Base-by-base conservation (phyloP, 2,888 invertebrate genomes). In the Caenorhabditis sp. region DNA sequence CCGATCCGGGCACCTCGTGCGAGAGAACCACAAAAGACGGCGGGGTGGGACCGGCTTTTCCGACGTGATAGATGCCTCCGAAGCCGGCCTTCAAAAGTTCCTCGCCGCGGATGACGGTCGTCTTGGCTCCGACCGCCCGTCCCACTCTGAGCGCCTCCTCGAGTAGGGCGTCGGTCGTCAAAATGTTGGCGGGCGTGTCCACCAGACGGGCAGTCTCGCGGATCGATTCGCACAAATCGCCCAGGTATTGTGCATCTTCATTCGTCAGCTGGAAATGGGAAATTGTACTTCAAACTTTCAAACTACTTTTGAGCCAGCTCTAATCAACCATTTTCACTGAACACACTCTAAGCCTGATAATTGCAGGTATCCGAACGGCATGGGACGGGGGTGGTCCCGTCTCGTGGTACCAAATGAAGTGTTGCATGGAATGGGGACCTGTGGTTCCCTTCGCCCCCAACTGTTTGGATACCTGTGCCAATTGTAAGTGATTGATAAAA, bases 31-130 rank as follows among this genome's bases (percentile, higher is more conserved):
- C 93, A 2, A 94, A 91, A 0, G 93, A 93, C 0, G 93, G 93
- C 8, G 92, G 93, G 52, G 92, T 91, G 5, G 90, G 88, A 0
- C 93, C 93, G 2, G 93, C 93, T 89, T 93, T 93, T 0, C 95
- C 95, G 26, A 96, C 95, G 53, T 94, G 94, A 90, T 94, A 95
- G 58, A 89, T 87, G 87, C 91, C 95, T 32, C 95, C 95, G 91
- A 95, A 93, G 30, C 95, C 95, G 73, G 92, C 92, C 24, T 92
- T 91, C 5, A 91, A 90, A 58, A 95, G 90, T 83, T 95, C 94
- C 85, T 94, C 93, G 0, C 95, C 95, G 13, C 93, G 92, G 84
- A 82, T 77, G 15, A 83, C 68, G 1, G 80, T 84, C 13, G 74
- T 63, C 35, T 78, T 58, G 13, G 74, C 72, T 7, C 79, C 77